Conservation (phyloP, 2,888 invertebrate species). For the Osmoderma eremita region DNA sequence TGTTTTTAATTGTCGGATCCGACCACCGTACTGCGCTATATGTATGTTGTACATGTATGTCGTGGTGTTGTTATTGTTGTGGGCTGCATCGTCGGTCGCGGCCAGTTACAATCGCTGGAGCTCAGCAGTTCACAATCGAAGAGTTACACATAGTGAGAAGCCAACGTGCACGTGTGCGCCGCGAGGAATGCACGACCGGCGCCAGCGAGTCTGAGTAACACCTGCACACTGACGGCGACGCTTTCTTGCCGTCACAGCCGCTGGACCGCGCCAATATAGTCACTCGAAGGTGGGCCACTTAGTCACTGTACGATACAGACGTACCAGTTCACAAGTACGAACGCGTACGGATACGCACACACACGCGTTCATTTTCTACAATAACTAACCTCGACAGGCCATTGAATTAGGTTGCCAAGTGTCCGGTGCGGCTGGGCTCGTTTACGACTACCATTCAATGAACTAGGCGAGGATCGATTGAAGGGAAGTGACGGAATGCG, state of each 20-base stretch:
- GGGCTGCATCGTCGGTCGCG: constrained; percentile 31
- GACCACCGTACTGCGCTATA: not conserved
- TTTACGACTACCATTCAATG: constrained; percentile 30
- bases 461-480: constrained; percentile 24
- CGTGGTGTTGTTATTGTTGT: constrained; percentile 30
- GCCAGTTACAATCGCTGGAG: constrained; percentile 20
- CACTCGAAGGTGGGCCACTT: constrained; percentile 54
- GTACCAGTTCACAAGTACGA: not conserved
- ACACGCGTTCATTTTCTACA: constrained; percentile 29
- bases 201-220: constrained; percentile 74
- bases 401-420: constrained; percentile 42
- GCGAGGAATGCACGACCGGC: constrained; percentile 70
- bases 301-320: constrained; percentile 41
- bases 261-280: constrained; percentile 57
- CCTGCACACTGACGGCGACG: constrained; percentile 65
- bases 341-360: constrained; percentile 13
- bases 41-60: not conserved
- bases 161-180: constrained; percentile 63
- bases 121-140: constrained; percentile 24
- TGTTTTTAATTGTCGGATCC: constrained; percentile 2
- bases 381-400: constrained; percentile 40
- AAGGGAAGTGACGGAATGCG: constrained; percentile 7
- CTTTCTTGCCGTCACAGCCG: constrained; percentile 49
- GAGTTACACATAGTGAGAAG: constrained; percentile 34
- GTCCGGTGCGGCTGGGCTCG: constrained; percentile 17